Base-by-base conservation (phyloP, 2,888 invertebrate species). In the Nomada lathburiana region DNA sequence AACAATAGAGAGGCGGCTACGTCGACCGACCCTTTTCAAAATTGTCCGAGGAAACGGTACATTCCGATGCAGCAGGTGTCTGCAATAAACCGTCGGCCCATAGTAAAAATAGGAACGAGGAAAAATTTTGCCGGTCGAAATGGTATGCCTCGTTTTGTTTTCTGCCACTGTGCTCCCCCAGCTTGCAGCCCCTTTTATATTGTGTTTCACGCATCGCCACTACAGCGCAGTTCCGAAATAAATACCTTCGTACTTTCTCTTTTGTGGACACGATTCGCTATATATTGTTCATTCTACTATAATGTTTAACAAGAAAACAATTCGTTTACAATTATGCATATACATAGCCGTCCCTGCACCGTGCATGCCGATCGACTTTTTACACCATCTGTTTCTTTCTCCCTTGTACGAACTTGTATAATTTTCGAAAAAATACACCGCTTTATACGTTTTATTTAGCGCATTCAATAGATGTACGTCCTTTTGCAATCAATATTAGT, bases 241-340 rank as follows among this genome's bases (percentile, higher is more conserved):
- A 71, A 65, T 70, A 47, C 42, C 44, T 67, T 20, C 20, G 23
- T 20, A 79, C 79, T 72, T 80, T 80, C 72, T 78, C 67, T 80
- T 80, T 68, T 26, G 53, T 23, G 29, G 36, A 47, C 20, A 62
- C 42, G 4, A 50, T 71, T 78, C 29, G 29, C 20, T 36, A 63
- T 26, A 52, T 44, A 64, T 52, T 47, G 20, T 20, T 11, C 10
- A 11, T 53, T 60, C 13, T 23, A 7, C 13, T 5, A 26, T 75
- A 7, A 36, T 36, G 36, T 55, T 67, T 16, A 65, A 53, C 29
- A 20, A 36, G 5, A 5, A n/a, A n/a, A 42, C 29, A 57, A 57
- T 65, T 26, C 9, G 20, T 42, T 63, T 7, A 26, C 20, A 20
- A 47, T 47, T 47, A 13, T 47, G 47, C 16, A 47, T 11, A 13